Evolutionary conservation across 1,140 invertebrate genomes (phyloP).

Genomic region (Xylocopa sonorina): DNA sequence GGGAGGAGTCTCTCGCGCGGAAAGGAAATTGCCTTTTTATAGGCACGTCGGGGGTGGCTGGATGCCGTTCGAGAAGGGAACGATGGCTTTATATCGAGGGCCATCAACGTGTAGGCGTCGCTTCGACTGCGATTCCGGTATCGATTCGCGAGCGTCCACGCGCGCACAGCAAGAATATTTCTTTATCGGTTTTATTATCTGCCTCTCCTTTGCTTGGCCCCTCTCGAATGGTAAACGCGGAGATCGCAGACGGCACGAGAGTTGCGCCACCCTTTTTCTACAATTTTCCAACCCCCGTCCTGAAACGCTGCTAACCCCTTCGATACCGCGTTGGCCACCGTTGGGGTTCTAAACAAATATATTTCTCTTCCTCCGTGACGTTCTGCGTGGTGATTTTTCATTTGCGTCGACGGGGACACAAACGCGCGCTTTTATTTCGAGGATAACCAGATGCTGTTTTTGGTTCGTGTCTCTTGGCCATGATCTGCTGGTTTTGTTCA

Average conservation of each 20-base stretch:
- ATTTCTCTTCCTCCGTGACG: not conserved
- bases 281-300: not conserved
- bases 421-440: too few relatives aligned
- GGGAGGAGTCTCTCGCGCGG: not conserved
- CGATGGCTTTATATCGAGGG: slow-evolving; percentile 43
- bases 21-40: slow-evolving; percentile 57
- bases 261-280: not conserved
- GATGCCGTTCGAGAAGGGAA: slow-evolving; percentile 19
- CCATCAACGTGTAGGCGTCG: slow-evolving; percentile 52
- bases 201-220: slow-evolving; percentile 15
- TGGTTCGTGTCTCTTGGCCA: too few relatives aligned
- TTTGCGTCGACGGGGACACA: not conserved
- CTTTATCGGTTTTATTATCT: slow-evolving; percentile 43
- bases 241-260: not conserved
- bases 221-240: slow-evolving; percentile 7
- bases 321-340: not conserved
- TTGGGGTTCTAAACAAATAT: not conserved
- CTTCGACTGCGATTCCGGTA: slow-evolving; percentile 50
- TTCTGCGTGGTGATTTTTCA: not conserved
- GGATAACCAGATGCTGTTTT: too few relatives aligned
- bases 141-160: slow-evolving; percentile 56
- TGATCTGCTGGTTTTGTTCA: too few relatives aligned
- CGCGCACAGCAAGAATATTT: slow-evolving; percentile 49
- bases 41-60: slow-evolving; percentile 17
- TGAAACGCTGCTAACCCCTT: not conserved